Percentiles rank a stretch among this genome's conserved stretches.
These are phyloP conservation scores for Anthonomus grandis DNA, from an alignment of 1,140 invertebrate genomes.

Conservation along the genomic window DNA sequence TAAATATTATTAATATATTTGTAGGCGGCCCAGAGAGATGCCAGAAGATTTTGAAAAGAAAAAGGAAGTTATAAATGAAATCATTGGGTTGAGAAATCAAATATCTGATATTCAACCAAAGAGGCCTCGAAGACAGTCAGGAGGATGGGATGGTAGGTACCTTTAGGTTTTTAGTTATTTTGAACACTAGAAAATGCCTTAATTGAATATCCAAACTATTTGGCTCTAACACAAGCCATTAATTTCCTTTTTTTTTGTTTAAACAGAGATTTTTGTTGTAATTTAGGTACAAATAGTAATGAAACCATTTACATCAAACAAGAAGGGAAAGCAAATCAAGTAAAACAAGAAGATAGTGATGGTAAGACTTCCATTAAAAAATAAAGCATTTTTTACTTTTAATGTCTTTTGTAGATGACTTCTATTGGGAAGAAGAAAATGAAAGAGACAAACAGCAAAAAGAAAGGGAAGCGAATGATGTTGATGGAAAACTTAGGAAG, in stretches of 20 bases:
- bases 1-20: neutral
- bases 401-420: slow-evolving; percentile 13
- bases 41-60: slow-evolving; percentile 11
- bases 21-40: slow-evolving; percentile 10
- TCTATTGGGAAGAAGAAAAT: slow-evolving; percentile 24
- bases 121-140: neutral
- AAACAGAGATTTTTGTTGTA: too few species aligned
- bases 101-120: neutral
- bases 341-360: slow-evolving; percentile 17
- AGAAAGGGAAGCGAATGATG: slow-evolving; percentile 11
- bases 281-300: too few species aligned
- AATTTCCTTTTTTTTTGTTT: too few species aligned
- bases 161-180: neutral
- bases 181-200: neutral
- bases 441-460: slow-evolving; percentile 18
- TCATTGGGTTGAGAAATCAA: slow-evolving; percentile 8
- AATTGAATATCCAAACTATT: too few species aligned
- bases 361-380: neutral
- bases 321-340: neutral
- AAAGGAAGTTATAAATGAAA: slow-evolving; percentile 1
- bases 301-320: neutral
- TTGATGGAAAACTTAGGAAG: slow-evolving; percentile 15
- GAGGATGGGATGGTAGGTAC: neutral
- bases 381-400: neutral
- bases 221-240: too few species aligned